phyloP scores from a whole-genome alignment of 92 coral and sea anemone genomes.

The Parazoanthus atlanticus region DNA sequence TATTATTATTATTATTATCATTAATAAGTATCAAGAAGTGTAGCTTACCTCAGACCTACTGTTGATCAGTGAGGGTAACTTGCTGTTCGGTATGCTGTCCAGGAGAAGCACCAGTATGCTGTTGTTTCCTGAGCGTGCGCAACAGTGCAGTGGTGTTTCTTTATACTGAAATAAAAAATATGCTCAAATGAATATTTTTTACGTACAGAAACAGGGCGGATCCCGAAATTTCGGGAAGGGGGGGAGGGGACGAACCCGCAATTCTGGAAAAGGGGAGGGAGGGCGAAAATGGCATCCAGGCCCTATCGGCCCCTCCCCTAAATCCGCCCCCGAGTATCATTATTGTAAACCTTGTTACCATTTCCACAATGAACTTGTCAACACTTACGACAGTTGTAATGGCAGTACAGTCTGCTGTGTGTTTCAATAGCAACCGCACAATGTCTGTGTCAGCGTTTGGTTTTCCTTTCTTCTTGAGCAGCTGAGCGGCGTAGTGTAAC shows the following conservation, averaged over 20 bases:
- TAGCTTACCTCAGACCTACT: constrained; percentile 80
- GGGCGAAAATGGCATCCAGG: no score
- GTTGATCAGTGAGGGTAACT: constrained; percentile 85
- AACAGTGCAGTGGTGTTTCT: constrained; percentile 93
- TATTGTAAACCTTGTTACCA: no score
- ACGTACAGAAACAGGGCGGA: neutral
- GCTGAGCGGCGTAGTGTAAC: constrained; percentile 77
- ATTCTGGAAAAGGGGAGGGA: no score
- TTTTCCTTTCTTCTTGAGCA: constrained; percentile 54
- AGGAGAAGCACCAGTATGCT: constrained; percentile 75
- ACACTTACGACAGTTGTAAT: constrained; percentile 69
- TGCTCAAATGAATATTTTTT: neutral
- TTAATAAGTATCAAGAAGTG: neutral
- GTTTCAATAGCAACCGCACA: constrained; percentile 74
- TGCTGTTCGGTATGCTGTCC: constrained; percentile 69
- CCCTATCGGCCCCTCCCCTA: no score
- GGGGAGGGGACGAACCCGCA: no score
- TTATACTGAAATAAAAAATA: constrained; percentile 51
- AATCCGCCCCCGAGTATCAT: no score
- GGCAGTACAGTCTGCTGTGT: constrained; percentile 87
- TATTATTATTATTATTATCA: no score
- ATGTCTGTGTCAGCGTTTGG: constrained; percentile 72
- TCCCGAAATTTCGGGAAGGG: no score
- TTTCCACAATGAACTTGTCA: neutral
- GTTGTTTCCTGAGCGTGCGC: constrained; percentile 95